These are phyloP conservation scores for Craniophora ligustri DNA, from an alignment of 2,888 invertebrate species.

Conservation along the genomic window DNA sequence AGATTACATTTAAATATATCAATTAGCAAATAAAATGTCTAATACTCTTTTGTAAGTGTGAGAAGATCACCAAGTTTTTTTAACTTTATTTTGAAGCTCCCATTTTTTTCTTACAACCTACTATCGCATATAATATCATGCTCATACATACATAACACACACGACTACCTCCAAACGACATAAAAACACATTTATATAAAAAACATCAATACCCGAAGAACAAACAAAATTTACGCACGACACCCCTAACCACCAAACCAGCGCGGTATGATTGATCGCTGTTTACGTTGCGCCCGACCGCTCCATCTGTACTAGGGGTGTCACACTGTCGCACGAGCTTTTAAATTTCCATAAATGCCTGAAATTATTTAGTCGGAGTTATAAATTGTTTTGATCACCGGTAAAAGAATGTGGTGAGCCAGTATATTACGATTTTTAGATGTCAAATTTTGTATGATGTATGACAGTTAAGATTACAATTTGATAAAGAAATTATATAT, in stretches of 20 bases:
- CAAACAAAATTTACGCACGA: conserved; percentile 35
- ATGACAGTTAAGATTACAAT: too few relatives aligned
- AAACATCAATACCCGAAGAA: conserved; percentile 12
- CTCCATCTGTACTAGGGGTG: conserved; percentile 48
- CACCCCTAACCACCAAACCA: conserved; percentile 45
- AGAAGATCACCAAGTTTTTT: too few relatives aligned
- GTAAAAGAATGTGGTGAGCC: conserved; percentile 6
- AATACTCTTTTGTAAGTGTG: too few relatives aligned
- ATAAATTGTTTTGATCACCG: conserved; percentile 35
- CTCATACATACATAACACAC: background rate
- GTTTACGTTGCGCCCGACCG: conserved; percentile 49
- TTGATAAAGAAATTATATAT: too few relatives aligned
- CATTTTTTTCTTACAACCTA: too few relatives aligned
- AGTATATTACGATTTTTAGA: background rate
- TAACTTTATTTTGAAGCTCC: too few relatives aligned
- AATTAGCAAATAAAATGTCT: too few relatives aligned
- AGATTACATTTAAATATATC: too few relatives aligned
- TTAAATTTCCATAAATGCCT: conserved; percentile 52
- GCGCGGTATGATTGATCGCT: conserved; percentile 50
- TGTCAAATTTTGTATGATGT: too few relatives aligned
- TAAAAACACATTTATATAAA: conserved; percentile 42
- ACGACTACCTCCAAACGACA: conserved; percentile 16
- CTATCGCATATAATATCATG: background rate
- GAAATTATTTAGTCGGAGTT: conserved; percentile 46
- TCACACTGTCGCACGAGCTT: conserved; percentile 36